Evolutionary conservation across 2,888 invertebrate species (phyloP).

Genomic region (Euphydryas editha): DNA sequence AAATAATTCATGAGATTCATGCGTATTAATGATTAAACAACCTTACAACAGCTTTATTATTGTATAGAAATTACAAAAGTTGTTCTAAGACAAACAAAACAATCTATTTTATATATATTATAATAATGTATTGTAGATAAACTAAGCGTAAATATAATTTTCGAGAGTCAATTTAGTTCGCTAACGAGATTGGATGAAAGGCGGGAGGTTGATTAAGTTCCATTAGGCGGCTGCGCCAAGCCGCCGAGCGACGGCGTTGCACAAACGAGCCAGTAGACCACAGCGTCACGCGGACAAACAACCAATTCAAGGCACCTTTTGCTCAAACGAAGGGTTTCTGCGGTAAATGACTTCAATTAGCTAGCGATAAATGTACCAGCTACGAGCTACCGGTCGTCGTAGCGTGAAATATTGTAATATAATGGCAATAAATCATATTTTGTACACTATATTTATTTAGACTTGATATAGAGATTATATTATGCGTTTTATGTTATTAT

Average conservation of each 20-base stretch:
- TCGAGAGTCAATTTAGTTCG: constrained; percentile 73
- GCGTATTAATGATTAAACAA: neutral
- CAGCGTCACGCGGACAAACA: constrained; percentile 47
- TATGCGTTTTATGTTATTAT: constrained; percentile 2
- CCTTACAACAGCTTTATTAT: neutral
- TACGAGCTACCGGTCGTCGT: neutral
- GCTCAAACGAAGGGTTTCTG: constrained; percentile 3
- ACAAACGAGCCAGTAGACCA: constrained; percentile 53
- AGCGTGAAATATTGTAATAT: constrained; percentile 2
- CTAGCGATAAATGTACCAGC: neutral
- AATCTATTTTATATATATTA: constrained; percentile 52
- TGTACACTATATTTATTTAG: neutral
- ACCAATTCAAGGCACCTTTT: constrained; percentile 12
- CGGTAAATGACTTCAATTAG: neutral
- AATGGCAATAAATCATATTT: neutral
- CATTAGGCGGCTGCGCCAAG: constrained; percentile 55
- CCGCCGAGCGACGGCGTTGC: constrained; percentile 59
- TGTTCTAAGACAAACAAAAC: neutral
- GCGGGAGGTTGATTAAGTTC: constrained; percentile 71
- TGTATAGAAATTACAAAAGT: neutral
- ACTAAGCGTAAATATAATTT: constrained; percentile 57
- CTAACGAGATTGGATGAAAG: constrained; percentile 74
- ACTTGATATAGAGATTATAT: neutral
- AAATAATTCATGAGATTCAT: no score
- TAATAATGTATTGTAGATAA: constrained; percentile 58